These are phyloP conservation scores for Callyntrura guangdongensis DNA, from an alignment of 2,888 invertebrate species.

Conservation along the genomic window DNA sequence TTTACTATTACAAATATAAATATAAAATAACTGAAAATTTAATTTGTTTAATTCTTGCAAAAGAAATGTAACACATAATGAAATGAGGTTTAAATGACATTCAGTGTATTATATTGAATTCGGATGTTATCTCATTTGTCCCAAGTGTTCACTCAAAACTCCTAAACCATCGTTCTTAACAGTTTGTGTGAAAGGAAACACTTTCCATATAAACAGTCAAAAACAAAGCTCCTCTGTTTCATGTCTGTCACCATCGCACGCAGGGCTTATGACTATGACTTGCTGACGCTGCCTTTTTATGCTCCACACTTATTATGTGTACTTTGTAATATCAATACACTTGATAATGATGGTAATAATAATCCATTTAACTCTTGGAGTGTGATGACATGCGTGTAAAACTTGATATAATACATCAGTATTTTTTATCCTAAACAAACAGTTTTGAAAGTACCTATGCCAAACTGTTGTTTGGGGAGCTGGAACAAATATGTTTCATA, in stretches of 20 bases:
- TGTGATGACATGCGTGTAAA: conserved; percentile 59
- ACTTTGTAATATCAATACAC: not conserved
- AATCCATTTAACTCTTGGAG: conserved; percentile 49
- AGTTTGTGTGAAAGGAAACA: conserved; percentile 34
- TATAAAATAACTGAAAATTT: not conserved
- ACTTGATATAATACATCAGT: conserved; percentile 17
- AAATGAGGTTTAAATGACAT: not conserved
- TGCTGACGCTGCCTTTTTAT: not conserved
- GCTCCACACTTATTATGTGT: not conserved
- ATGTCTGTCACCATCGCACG: conserved; percentile 20
- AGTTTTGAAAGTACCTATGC: not conserved
- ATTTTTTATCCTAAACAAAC: conserved; percentile 48
- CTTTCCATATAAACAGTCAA: conserved; percentile 21
- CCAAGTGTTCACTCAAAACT: not conserved
- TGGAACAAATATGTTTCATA: conserved; percentile 41
- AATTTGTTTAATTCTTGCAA: conserved; percentile 16
- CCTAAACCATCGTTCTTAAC: not conserved
- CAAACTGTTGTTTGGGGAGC: not conserved
- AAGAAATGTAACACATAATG: not conserved
- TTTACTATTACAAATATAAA: too few relatives aligned
- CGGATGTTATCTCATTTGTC: not conserved
- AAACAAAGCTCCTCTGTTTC: not conserved
- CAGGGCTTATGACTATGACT: not conserved
- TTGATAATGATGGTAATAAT: conserved; percentile 45
- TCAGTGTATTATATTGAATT: not conserved